Conservation (phyloP, 2,888 invertebrate species). For the Andrena flavipes region DNA sequence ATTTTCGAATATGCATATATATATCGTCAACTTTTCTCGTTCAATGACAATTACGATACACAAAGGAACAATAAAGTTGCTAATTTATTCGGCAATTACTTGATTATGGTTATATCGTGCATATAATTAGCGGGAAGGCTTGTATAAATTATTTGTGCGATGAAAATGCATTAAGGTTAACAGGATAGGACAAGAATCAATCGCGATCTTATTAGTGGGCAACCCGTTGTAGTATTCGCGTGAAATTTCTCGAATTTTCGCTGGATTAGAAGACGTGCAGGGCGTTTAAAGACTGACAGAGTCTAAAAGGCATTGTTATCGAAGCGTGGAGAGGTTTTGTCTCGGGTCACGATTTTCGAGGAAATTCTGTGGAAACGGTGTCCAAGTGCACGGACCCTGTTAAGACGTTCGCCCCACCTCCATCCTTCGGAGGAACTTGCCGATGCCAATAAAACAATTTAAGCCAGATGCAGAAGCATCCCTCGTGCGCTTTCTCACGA, state of each 20-base stretch:
- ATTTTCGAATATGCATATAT: too few relatives aligned
- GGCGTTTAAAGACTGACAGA: background rate
- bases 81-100: constrained; percentile 37
- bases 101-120: constrained; percentile 18
- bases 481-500: constrained; percentile 73
- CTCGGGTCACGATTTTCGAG: background rate
- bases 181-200: constrained; percentile 27
- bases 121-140: constrained; percentile 5
- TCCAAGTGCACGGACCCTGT: constrained; percentile 8
- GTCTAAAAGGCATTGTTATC: background rate
- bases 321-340: background rate
- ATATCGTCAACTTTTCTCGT: too few relatives aligned
- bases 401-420: constrained; percentile 8
- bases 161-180: constrained; percentile 35
- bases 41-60: background rate
- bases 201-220: background rate
- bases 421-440: constrained; percentile 22
- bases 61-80: background rate
- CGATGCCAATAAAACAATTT: constrained; percentile 78
- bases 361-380: constrained; percentile 16
- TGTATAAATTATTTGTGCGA: constrained; percentile 27
- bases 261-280: background rate
- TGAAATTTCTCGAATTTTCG: background rate
- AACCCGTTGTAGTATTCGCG: background rate
- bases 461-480: constrained; percentile 68